These are phyloP conservation scores for Callosobruchus maculatus DNA, from an alignment of 2,888 invertebrate species.

Conservation along the genomic window DNA sequence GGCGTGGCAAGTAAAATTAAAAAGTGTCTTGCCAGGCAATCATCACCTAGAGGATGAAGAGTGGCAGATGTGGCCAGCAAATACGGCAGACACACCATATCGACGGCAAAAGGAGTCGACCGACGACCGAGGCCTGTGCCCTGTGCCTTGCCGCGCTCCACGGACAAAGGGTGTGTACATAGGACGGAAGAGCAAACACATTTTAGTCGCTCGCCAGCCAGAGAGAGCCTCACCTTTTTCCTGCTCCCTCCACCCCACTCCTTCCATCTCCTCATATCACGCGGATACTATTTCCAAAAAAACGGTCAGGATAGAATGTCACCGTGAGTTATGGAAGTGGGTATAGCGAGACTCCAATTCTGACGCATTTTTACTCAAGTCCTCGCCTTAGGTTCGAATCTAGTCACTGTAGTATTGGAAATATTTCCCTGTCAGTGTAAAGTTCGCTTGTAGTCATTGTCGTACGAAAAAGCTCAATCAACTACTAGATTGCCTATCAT, in stretches of 20 bases:
- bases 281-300: neutral
- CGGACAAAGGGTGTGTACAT: conserved; percentile 51
- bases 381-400: too few relatives aligned
- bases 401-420: too few relatives aligned
- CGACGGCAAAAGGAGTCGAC: neutral
- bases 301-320: neutral
- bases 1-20: too few relatives aligned
- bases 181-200: conserved; percentile 50
- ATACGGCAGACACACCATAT: conserved; percentile 47
- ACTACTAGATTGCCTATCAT: too few relatives aligned
- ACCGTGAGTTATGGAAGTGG: neutral
- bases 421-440: too few relatives aligned
- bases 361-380: neutral
- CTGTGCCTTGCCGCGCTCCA: conserved; percentile 21
- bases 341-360: neutral
- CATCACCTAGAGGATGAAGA: too few relatives aligned
- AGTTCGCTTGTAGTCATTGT: too few relatives aligned
- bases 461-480: too few relatives aligned
- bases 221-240: neutral
- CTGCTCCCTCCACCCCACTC: neutral
- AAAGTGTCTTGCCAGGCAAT: too few relatives aligned
- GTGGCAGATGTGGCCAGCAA: conserved; percentile 36
- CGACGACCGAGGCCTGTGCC: too few relatives aligned
- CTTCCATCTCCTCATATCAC: neutral
- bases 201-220: conserved; percentile 38